phyloP scores from a whole-genome alignment of 2,113 vertebrate species.

The Lampris megalopsis region DNA sequence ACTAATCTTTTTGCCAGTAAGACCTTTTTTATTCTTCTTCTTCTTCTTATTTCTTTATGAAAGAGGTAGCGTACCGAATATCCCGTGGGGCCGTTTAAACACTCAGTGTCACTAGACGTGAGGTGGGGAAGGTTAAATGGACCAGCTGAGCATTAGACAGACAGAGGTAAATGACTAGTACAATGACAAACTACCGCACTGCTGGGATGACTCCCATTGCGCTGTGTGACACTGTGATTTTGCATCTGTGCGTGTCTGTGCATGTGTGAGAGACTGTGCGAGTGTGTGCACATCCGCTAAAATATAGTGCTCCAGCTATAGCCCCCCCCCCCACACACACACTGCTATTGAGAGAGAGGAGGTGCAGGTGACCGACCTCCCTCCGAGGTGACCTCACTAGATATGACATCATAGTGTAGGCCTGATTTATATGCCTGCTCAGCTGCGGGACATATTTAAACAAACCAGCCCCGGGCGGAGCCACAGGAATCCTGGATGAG shows the following conservation, averaged over 20 bases:
- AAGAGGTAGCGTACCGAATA: neutral
- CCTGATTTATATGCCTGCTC: constrained; percentile 59
- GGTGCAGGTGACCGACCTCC: constrained; percentile 34
- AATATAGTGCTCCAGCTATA: neutral
- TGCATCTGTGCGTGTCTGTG: no score
- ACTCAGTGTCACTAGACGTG: constrained; percentile 67
- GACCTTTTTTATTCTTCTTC: constrained; percentile 5
- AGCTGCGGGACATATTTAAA: constrained; percentile 46
- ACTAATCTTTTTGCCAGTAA: constrained; percentile 47
- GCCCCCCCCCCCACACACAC: neutral
- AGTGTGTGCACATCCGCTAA: neutral
- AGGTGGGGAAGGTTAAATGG: constrained; percentile 65
- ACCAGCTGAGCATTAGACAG: constrained; percentile 55
- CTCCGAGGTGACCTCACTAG: constrained; percentile 54
- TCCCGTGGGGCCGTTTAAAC: constrained; percentile 68
- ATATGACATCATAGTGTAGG: constrained; percentile 50
- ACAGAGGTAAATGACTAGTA: constrained; percentile 50
- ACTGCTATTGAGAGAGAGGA: constrained; percentile 30
- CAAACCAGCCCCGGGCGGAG: constrained; percentile 35
- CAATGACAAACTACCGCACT: constrained; percentile 63
- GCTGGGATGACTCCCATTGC: constrained; percentile 51
- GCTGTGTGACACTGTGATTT: constrained; percentile 26
- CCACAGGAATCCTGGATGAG: neutral
- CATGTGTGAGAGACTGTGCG: neutral
- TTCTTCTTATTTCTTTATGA: constrained; percentile 23